Evolutionary conservation across 2,888 invertebrate species (phyloP).

Genomic region (Heterodera filipjevi): DNA sequence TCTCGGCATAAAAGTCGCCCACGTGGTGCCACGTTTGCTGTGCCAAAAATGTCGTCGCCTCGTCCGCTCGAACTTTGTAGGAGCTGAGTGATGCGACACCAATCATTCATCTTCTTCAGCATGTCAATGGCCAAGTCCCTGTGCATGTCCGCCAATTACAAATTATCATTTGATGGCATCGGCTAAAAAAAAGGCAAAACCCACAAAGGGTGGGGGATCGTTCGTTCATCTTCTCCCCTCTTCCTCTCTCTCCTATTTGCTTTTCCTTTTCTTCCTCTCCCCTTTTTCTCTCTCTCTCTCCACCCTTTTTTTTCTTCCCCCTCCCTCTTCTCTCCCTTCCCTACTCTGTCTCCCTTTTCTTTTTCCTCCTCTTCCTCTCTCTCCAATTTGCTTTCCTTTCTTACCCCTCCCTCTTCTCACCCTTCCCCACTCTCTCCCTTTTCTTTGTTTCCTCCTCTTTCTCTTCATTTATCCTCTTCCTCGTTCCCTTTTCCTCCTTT

Average conservation of each 20-base stretch:
- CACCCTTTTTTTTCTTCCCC: no score
- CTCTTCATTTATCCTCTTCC: neutral
- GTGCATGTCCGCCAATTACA: neutral
- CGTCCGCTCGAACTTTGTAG: constrained; percentile 70
- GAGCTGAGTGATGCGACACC: constrained; percentile 86
- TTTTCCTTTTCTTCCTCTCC: neutral
- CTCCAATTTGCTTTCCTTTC: neutral
- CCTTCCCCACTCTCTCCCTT: no score
- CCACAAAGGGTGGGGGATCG: no score
- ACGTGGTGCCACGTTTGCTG: constrained; percentile 86
- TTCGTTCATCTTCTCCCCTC: neutral
- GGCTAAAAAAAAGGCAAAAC: neutral
- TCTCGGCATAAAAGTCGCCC: constrained; percentile 87
- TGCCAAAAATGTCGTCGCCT: constrained; percentile 77
- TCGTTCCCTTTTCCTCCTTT: no score
- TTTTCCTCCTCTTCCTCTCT: neutral
- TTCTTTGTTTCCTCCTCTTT: no score
- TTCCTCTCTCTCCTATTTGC: neutral
- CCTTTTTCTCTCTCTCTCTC: neutral
- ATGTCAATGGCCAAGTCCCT: constrained; percentile 89
- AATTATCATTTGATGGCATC: neutral
- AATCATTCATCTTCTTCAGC: constrained; percentile 88
- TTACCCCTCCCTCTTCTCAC: no score
- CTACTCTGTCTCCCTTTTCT: neutral
- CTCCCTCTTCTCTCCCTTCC: no score